Evolutionary conservation across 2,113 vertebrate species (phyloP), one percentile per base, ranked within the genome.

Genomic region (Psittacara wagleri): DNA sequence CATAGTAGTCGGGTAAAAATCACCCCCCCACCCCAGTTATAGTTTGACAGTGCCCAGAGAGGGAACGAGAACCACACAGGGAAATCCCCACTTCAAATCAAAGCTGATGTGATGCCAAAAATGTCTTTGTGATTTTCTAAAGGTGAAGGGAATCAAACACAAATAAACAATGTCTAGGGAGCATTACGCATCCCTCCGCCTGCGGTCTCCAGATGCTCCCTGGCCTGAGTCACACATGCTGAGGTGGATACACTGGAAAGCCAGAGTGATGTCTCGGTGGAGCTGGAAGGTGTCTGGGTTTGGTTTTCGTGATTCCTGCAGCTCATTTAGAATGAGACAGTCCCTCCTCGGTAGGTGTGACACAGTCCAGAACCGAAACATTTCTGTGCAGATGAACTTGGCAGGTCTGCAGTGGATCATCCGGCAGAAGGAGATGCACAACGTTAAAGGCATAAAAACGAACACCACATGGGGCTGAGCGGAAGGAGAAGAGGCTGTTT

Each of bases 71-170:
- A 88, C 69, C 2, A 0, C 52, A 46, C 79, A 25, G 92, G 92
- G 94, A 94, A 97, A 96, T 83, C 92, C 69, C 86, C 92, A 28
- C 86, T 95, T 93, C 76, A 81, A 85, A 64, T 92, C 51, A 75
- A 76, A 86, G 74, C 20, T 94, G 70, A 39, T 72, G 52, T 5
- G 68, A 83, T 25, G 55, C 51, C 85, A 78, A 62, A 91, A 83
- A 90, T 5, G 39, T n/a, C 86, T 74, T 31, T 63, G 83, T 0
- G 1, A 90, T 92, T 82, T 94, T 78, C 46, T 79, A 48, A 95
- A 96, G 76, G 84, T 74, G 62, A 52, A 93, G 43, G 69, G 70
- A 94, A 59, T 39, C 7, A 54, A 83, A 70, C 24, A 81, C 57
- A 82, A 95, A 84, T 27, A 93, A 87, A 84, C 84, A 63, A 14